Evolutionary conservation across 2,888 invertebrate genomes (phyloP).

Genomic region (Lucinisca nassula): DNA sequence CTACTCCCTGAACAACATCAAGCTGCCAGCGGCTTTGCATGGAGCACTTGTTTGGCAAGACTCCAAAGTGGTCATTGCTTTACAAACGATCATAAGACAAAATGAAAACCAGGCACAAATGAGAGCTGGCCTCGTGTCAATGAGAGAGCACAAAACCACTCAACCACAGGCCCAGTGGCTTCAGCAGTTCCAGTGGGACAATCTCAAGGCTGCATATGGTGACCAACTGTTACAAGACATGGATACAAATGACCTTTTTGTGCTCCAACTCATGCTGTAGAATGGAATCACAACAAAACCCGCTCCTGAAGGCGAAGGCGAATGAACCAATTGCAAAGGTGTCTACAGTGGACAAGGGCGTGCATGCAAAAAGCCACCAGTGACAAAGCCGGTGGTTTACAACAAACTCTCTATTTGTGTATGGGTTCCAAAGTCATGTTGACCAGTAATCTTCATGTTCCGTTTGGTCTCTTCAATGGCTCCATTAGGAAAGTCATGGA

Average conservation of each 20-base stretch:
- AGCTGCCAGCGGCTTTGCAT: background rate
- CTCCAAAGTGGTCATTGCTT: no score
- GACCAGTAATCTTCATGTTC: background rate
- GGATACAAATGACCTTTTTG: background rate
- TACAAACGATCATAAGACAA: no score
- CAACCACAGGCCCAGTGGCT: background rate
- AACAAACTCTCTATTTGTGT: background rate
- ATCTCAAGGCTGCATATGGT: background rate
- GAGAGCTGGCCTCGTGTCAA: background rate
- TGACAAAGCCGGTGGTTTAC: background rate
- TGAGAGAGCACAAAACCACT: background rate
- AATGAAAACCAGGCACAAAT: background rate
- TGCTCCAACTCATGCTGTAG: background rate
- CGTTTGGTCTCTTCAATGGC: background rate
- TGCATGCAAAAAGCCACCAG: background rate
- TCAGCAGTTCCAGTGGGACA: background rate
- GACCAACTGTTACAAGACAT: background rate
- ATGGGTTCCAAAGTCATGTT: background rate
- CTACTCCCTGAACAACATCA: slow-evolving; percentile 7
- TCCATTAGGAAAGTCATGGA: no score
- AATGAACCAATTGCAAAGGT: background rate
- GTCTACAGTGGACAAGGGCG: background rate
- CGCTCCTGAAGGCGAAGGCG: background rate
- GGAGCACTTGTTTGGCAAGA: background rate
- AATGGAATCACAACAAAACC: background rate